Evolutionary conservation across 2,888 invertebrate species (phyloP).

Genomic region (Elaeidobius kamerunicus): DNA sequence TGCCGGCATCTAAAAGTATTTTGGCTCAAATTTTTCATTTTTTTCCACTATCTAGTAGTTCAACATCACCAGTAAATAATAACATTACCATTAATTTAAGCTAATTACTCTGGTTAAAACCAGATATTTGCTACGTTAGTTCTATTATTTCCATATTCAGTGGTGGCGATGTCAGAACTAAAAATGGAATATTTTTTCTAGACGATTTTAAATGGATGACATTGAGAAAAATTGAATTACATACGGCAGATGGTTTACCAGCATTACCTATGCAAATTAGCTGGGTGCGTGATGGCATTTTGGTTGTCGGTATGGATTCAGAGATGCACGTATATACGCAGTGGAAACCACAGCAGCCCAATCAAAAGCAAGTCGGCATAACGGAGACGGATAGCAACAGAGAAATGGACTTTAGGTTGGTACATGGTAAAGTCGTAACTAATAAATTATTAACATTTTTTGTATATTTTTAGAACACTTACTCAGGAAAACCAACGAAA

Average conservation of each 20-base stretch:
- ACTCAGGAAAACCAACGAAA: constrained; percentile 66
- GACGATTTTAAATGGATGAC: constrained; percentile 98
- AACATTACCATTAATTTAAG: too few species aligned
- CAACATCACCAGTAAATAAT: too few species aligned
- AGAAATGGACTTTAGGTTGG: constrained; percentile 62
- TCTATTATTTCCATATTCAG: too few species aligned
- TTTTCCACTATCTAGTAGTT: too few species aligned
- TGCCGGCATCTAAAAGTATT: too few species aligned
- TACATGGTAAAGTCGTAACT: too few species aligned
- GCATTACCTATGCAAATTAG: constrained; percentile 98
- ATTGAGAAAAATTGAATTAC: constrained; percentile 81
- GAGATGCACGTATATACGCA: constrained; percentile 99
- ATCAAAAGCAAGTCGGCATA: constrained; percentile 17
- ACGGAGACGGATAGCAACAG: constrained; percentile 39
- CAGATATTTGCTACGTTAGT: too few species aligned
- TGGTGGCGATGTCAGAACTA: too few species aligned
- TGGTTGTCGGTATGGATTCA: constrained; percentile 99
- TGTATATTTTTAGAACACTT: constrained; percentile 52
- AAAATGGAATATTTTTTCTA: too few species aligned
- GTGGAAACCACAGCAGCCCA: constrained; percentile 75
- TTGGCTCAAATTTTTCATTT: too few species aligned
- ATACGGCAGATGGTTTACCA: constrained; percentile 92
- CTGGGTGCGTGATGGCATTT: constrained; percentile 95
- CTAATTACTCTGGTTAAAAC: too few species aligned
- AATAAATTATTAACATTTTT: too few species aligned